Base-by-base conservation (phyloP, 1,140 invertebrate genomes). In the Manduca sexta region DNA sequence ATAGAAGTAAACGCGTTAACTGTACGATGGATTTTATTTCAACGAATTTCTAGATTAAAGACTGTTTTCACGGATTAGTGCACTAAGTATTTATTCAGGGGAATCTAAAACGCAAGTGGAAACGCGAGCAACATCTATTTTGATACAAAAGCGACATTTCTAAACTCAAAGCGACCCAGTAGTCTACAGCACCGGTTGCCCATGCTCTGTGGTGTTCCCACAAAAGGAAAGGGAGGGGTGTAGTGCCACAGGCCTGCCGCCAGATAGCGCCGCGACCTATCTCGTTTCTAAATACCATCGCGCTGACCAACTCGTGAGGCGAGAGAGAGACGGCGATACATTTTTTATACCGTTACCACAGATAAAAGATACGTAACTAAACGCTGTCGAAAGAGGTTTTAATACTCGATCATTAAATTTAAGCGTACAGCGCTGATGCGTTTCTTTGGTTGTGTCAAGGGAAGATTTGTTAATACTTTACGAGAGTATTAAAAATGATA, bases 261-360 rank as follows among this genome's bases (percentile, higher is more conserved):
- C 16, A 18, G 15, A 8, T 2, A 17, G 18, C 38, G 12, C n/a
- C 38, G n/a, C n/a, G 8, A 18, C 8, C 6, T 40, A 40, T 18
- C 15, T 40, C 11, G 14, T n/a, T 17, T 11, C 4, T 26, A 40
- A 11, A 18, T 5, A 40, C 16, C 38, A 40, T 2, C 38, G 16
- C 16, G 15, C 5, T 18, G 15, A 12, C 8, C 16, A 18, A 17
- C 14, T 45, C 53, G 48, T 60, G 56, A 54, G 33, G 56, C 18
- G 11, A 16, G 48, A 54, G 41, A 13, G 59, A 45, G 48, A 59
- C 21, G 21, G 39, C 16, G n/a, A 34, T 14, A 53, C 11, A 13
- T 31, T 18, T 43, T 47, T 44, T 18, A n/a, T 3, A n/a, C 38
- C 38, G 38, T 40, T 40, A 40, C 6, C 38, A n/a, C 15, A 40